Base-by-base conservation (phyloP, 2,113 vertebrate species). In the Fulica atra region DNA sequence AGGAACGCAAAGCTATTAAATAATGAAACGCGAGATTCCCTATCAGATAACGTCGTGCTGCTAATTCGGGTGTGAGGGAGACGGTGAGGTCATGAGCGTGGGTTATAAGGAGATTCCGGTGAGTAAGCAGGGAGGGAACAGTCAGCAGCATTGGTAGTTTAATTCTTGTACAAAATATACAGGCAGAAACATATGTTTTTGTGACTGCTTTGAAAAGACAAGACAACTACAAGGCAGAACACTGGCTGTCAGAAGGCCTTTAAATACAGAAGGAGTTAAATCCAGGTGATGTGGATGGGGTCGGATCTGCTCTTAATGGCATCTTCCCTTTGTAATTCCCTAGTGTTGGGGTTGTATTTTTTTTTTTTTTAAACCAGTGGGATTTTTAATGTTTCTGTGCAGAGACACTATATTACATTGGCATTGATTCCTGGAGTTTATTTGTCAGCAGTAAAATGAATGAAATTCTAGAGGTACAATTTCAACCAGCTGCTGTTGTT, bases 401-500 rank as follows among this genome's bases (percentile, higher is more conserved):
- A 93, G 77, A 59, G 77, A 59, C 50, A 51, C 66, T 94, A 1
- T 81, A 84, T 96, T 91, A 73, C 60, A 78, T 88, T 95, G 92
- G 68, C 92, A 97, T 95, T 96, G 95, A 97, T 97, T 97, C 95
- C 78, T 76, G 46, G 57, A 63, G 86, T 95, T 89, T 94, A 93
- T 96, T 96, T 26, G 65, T 97, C 92, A 88, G 81, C 92, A 91
- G 50, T 90, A 88, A 95, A 96, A 96, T 96, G 92, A 97, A 96
- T 97, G 79, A 95, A 94, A 92, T 95, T 91, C 74, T 97, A 76
- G 77, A 96, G 70, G 81, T 92, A 87, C 83, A 63, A 66, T 96
- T 95, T 95, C 60, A 94, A 46, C 87, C 91, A 93, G 91, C 92
- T 96, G 92, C 86, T 96, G 89, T 88, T 96, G 83, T 97, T 96